A percentile compares a stretch with the other conserved stretches of the same genome.
Evolutionary conservation across 2,888 invertebrate species (phyloP).

Genomic region (Girardia tigrina): DNA sequence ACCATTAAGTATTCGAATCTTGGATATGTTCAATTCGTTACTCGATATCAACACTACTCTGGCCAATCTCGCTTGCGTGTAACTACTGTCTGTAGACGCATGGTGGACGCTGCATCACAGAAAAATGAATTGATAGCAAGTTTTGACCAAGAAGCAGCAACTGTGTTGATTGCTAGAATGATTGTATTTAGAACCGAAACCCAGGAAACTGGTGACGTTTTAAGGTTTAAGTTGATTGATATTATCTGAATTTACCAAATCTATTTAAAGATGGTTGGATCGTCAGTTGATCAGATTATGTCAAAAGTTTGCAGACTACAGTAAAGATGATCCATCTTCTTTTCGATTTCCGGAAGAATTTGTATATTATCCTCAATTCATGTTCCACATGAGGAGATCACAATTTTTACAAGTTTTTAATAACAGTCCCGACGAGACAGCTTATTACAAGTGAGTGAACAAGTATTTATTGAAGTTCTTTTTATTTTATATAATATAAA

Average conservation of each 20-base stretch:
- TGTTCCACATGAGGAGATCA: constrained; percentile 93
- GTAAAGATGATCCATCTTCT: constrained; percentile 87
- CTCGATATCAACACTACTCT: constrained; percentile 90
- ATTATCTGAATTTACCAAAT: background rate
- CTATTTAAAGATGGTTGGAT: constrained; percentile 71
- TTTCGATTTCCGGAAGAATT: constrained; percentile 90
- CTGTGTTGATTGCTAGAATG: constrained; percentile 86
- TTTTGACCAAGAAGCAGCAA: constrained; percentile 93
- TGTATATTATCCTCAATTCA: constrained; percentile 94
- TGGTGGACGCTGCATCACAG: constrained; percentile 39
- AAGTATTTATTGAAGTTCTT: no score
- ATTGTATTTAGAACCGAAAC: constrained; percentile 79
- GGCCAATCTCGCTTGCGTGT: constrained; percentile 86
- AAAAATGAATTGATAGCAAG: constrained; percentile 63
- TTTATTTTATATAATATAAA: no score
- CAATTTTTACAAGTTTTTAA: constrained; percentile 98
- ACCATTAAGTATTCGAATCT: constrained; percentile 54
- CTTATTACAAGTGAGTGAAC: constrained; percentile 76
- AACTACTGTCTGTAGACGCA: constrained; percentile 90
- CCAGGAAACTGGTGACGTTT: constrained; percentile 79
- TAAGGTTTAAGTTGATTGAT: constrained; percentile 47
- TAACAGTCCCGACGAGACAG: constrained; percentile 97
- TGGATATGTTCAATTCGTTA: constrained; percentile 91
- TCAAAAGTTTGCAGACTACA: constrained; percentile 96
- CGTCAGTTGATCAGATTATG: constrained; percentile 92